These are phyloP conservation scores for Corvus cornix DNA, from an alignment of 2,113 vertebrate species.

Conservation along the genomic window DNA sequence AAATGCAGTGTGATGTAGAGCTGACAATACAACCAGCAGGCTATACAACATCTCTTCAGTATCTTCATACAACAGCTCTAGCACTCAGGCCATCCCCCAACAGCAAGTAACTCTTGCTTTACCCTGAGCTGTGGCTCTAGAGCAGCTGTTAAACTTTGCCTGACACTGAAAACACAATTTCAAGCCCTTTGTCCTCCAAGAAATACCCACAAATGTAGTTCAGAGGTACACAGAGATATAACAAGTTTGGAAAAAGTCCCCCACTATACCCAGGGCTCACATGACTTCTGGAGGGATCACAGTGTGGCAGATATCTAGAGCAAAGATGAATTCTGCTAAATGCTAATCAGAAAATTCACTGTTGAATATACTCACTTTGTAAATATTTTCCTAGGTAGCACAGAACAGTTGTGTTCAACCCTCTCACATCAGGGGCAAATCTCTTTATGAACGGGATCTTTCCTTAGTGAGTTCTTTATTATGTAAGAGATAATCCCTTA, in stretches of 20 bases:
- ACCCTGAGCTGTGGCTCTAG: not conserved
- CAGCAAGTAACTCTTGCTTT: not conserved
- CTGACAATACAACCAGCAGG: not conserved
- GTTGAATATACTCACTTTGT: not conserved
- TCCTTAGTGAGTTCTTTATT: not conserved
- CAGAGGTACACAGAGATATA: slow-evolving; percentile 7
- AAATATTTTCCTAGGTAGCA: slow-evolving; percentile 20
- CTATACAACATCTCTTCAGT: not conserved
- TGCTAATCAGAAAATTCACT: not conserved
- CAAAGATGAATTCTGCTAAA: slow-evolving; percentile 39
- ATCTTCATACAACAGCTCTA: not conserved
- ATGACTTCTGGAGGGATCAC: slow-evolving; percentile 10
- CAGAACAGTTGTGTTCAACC: not conserved
- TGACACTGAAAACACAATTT: not conserved
- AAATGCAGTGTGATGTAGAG: not conserved
- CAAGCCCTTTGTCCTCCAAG: slow-evolving; percentile 49
- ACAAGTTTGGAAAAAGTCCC: not conserved
- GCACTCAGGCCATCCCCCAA: not conserved
- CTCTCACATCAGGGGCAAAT: not conserved
- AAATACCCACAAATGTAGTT: slow-evolving; percentile 45
- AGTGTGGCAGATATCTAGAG: slow-evolving; percentile 5
- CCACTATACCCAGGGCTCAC: not conserved
- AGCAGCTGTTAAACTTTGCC: not conserved
- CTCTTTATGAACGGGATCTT: not conserved
- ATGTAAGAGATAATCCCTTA: slow-evolving; percentile 10